Evolutionary conservation across 64 coral and sea anemone species (phyloP).

Genomic region (Acropora tenuis): DNA sequence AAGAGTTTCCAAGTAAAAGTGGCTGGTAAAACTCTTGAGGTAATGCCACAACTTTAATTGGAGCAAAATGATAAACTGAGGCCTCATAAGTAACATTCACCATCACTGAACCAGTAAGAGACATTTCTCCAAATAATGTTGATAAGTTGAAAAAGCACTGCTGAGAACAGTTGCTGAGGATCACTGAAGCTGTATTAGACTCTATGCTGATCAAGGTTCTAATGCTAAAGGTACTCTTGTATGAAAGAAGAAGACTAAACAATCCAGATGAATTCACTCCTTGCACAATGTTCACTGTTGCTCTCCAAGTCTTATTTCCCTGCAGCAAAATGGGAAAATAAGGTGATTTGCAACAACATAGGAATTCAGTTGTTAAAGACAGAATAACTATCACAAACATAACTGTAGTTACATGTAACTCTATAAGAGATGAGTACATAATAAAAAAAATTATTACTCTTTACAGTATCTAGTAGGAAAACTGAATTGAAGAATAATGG

Average conservation of each 20-base stretch:
- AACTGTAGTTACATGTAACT: too few species aligned
- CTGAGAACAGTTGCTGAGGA: slow-evolving; percentile 57
- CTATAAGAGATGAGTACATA: too few species aligned
- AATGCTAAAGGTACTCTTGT: slow-evolving; percentile 31
- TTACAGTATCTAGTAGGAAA: too few species aligned
- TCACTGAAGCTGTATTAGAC: slow-evolving; percentile 1
- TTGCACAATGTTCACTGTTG: slow-evolving; percentile 37
- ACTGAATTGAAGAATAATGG: too few species aligned
- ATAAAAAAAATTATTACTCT: too few species aligned
- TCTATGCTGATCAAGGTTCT: slow-evolving; percentile 15
- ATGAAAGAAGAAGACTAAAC: slow-evolving; percentile 45
- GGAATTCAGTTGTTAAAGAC: too few species aligned
- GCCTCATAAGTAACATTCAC: slow-evolving; percentile 66
- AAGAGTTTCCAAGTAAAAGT: slow-evolving; percentile 30
- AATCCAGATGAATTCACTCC: slow-evolving; percentile 16
- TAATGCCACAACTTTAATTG: slow-evolving; percentile 33
- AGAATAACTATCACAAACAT: not conserved
- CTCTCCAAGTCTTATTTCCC: slow-evolving; percentile 50
- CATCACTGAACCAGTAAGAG: slow-evolving; percentile 43
- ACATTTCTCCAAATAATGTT: slow-evolving; percentile 69
- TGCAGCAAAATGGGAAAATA: not conserved
- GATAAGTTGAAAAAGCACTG: slow-evolving; percentile 56
- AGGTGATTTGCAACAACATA: too few species aligned
- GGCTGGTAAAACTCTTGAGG: slow-evolving; percentile 86
- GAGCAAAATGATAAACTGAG: slow-evolving; percentile 14